These are phyloP conservation scores for Ceyx margarethae DNA, from an alignment of 2,113 vertebrate species.

Conservation along the genomic window DNA sequence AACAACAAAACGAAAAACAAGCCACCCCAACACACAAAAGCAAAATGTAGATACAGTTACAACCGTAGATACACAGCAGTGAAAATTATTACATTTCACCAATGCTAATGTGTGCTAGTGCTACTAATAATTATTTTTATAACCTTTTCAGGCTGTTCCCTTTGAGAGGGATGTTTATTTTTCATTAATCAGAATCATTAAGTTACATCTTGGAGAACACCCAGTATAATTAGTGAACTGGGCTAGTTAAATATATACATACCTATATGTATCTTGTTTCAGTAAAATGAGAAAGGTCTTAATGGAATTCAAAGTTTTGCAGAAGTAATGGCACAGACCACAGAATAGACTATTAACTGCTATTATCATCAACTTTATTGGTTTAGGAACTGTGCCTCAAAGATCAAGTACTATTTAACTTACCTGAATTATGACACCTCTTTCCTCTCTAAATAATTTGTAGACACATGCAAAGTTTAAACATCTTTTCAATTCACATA, in stretches of 20 bases:
- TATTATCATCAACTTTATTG: neutral
- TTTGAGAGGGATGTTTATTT: neutral
- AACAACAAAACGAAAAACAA: neutral
- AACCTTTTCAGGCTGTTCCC: neutral
- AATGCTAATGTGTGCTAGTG: neutral
- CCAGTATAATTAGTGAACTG: neutral
- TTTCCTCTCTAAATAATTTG: neutral
- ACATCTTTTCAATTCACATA: neutral
- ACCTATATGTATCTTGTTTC: neutral
- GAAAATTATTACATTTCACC: neutral
- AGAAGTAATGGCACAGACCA: neutral
- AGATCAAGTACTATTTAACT: neutral
- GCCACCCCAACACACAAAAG: neutral
- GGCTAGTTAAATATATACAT: neutral
- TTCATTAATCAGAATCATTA: neutral
- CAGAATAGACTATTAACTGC: neutral
- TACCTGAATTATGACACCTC: neutral
- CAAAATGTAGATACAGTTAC: neutral
- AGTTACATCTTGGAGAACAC: neutral
- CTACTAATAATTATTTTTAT: neutral
- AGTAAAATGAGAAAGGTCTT: neutral
- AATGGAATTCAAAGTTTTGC: neutral
- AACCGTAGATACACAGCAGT: neutral
- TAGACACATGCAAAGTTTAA: neutral
- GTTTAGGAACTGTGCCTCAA: neutral